Evolutionary conservation across 1,140 invertebrate genomes (phyloP).

Genomic region (Trinorchestia longiramus): DNA sequence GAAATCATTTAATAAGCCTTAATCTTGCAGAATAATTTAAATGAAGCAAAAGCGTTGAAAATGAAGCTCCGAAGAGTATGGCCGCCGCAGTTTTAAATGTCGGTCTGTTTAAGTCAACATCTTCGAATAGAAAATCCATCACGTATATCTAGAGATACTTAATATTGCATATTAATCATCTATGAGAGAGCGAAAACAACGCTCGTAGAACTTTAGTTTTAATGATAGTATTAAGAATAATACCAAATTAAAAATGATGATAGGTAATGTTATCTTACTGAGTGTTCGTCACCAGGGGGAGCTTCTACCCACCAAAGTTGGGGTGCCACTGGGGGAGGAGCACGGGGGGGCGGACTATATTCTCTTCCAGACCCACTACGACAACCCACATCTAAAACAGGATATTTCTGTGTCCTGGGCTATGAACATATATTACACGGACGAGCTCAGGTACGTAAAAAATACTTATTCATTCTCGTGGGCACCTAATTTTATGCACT

Average conservation of each 20-base stretch:
- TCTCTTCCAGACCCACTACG: conserved; percentile 63
- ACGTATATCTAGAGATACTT: no score
- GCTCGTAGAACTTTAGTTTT: background rate
- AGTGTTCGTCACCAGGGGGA: conserved; percentile 56
- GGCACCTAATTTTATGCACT: background rate
- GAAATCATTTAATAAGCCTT: no score
- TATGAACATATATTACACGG: conserved; percentile 60
- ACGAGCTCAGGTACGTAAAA: conserved; percentile 56
- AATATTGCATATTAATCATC: no score
- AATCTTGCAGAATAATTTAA: no score
- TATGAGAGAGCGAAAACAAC: no score
- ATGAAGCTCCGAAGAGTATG: no score
- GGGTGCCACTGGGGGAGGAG: conserved; percentile 57
- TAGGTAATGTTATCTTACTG: background rate
- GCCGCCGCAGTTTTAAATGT: no score
- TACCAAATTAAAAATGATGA: background rate
- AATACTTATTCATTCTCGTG: background rate
- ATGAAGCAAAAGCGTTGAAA: no score
- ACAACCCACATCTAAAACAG: conserved; percentile 49
- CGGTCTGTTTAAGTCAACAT: no score
- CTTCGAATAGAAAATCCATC: no score
- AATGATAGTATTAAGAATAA: background rate
- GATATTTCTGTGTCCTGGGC: conserved; percentile 60
- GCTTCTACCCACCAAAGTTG: conserved; percentile 58
- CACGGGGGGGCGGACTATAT: conserved; percentile 61